phyloP scores from a whole-genome alignment of 2,113 vertebrate species.

The Mastomys natalensis region DNA sequence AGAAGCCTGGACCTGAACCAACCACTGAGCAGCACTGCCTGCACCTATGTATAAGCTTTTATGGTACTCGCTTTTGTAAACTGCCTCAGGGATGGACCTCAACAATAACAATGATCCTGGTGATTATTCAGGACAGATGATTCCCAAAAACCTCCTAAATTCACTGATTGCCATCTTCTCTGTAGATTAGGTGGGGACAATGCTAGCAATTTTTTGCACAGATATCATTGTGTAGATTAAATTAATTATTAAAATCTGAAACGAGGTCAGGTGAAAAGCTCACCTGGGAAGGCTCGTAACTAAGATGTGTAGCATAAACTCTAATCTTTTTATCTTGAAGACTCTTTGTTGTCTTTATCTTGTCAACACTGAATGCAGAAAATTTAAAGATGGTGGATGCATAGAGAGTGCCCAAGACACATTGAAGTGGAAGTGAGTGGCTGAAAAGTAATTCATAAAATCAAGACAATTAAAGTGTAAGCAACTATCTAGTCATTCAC shows the following conservation, averaged over 20 bases:
- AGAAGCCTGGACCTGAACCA: too few species aligned
- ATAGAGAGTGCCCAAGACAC: background rate
- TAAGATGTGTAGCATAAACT: background rate
- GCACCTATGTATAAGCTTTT: too few species aligned
- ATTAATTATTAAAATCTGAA: conserved; percentile 32
- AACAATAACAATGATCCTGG: background rate
- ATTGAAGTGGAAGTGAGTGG: conserved; percentile 30
- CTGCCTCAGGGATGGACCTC: too few species aligned
- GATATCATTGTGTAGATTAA: background rate
- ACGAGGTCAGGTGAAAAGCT: conserved; percentile 7
- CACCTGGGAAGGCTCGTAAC: conserved; percentile 4
- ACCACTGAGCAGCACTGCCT: too few species aligned
- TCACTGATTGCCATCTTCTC: background rate
- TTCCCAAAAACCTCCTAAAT: background rate
- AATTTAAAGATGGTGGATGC: background rate
- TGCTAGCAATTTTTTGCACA: background rate
- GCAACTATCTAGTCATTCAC: background rate
- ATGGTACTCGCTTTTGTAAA: too few species aligned
- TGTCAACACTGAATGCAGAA: background rate
- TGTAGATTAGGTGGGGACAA: background rate
- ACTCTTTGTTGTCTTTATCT: background rate
- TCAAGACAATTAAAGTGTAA: conserved; percentile 2
- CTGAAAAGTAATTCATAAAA: conserved; percentile 46
- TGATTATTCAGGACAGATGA: background rate
- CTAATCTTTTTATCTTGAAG: conserved; percentile 21